Percentiles rank a stretch among this genome's conserved stretches.
These are phyloP conservation scores for Stictocephala bisonia DNA, from an alignment of 2,888 invertebrate species.

Conservation along the genomic window DNA sequence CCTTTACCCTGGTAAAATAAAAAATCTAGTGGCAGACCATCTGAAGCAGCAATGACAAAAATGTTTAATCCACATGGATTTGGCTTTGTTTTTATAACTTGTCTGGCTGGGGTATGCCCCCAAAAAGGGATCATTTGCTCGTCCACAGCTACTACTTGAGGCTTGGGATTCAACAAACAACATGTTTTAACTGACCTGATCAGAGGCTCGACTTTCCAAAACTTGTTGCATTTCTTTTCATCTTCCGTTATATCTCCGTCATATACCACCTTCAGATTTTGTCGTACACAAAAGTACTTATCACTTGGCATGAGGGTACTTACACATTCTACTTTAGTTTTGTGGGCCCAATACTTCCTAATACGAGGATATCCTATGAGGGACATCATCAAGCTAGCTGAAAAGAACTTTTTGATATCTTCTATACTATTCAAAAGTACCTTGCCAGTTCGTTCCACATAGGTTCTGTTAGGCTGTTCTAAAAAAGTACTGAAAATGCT, in stretches of 20 bases:
- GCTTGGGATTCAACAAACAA: constrained; percentile 13
- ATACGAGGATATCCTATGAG: constrained; percentile 12
- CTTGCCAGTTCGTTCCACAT: background rate
- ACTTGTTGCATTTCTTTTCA: constrained; percentile 19
- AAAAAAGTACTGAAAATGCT: background rate
- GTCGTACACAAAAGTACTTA: constrained; percentile 11
- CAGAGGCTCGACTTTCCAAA: constrained; percentile 20
- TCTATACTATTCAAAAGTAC: background rate
- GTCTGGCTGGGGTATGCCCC: constrained; percentile 53
- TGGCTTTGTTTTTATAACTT: constrained; percentile 57
- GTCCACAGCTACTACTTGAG: constrained; percentile 57
- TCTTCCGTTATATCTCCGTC: background rate
- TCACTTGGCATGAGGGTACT: background rate
- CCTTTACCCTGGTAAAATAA: constrained; percentile 57
- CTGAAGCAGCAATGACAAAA: constrained; percentile 59
- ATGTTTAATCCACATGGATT: constrained; percentile 61
- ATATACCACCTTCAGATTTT: constrained; percentile 20
- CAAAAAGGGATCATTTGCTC: constrained; percentile 61
- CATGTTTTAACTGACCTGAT: background rate
- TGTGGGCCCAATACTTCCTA: too few relatives aligned
- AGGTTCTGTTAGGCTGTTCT: constrained; percentile 2
- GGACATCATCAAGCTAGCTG: constrained; percentile 5
- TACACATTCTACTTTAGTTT: too few relatives aligned
- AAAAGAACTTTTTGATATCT: constrained; percentile 8
- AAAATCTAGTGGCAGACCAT: constrained; percentile 58